These are phyloP conservation scores for Poeciliopsis infans DNA, from an alignment of 2,797 vertebrate genomes.

Conservation along the genomic window DNA sequence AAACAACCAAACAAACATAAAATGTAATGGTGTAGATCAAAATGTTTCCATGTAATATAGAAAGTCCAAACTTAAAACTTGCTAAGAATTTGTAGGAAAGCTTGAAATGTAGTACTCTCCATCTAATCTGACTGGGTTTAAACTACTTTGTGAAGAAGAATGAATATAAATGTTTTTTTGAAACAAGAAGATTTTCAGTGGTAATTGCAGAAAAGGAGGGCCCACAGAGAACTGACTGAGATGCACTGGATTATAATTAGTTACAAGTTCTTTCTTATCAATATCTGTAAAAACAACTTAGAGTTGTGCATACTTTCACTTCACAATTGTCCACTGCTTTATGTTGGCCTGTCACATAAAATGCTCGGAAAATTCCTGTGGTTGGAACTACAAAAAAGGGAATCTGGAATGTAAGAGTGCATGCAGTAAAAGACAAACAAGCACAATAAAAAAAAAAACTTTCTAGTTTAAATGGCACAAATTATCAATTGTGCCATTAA, in stretches of 20 bases:
- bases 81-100: not conserved
- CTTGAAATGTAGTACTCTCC: not conserved
- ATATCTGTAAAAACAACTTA: not conserved
- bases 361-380: not conserved
- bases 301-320: not conserved
- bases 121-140: not conserved
- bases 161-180: not conserved
- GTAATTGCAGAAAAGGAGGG: not conserved
- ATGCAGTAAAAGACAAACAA: not conserved
- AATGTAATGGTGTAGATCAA: not conserved
- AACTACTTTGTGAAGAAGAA: not conserved
- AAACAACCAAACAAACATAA: not conserved
- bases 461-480: too few species aligned
- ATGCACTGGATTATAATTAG: not conserved
- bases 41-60: not conserved
- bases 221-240: not conserved
- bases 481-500: not conserved
- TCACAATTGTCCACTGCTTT: not conserved
- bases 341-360: not conserved
- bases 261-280: not conserved
- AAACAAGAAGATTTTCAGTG: not conserved
- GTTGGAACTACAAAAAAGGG: not conserved
- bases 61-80: not conserved
- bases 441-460: not conserved
- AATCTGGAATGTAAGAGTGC: not conserved